phyloP scores from a whole-genome alignment of 1,140 invertebrate species.

The Drosophila jambulina region DNA sequence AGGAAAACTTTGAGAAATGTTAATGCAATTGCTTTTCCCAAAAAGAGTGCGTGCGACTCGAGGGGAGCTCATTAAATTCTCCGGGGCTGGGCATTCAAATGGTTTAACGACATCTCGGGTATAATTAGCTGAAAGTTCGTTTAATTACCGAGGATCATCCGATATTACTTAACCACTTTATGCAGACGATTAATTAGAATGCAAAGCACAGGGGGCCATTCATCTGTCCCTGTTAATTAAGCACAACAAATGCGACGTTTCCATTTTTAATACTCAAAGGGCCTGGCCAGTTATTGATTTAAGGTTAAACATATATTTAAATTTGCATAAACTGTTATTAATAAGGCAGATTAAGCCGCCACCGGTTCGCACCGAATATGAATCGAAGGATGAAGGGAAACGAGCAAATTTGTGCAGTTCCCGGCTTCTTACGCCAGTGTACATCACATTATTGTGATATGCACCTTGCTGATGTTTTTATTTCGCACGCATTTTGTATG shows the following conservation, averaged over 20 bases:
- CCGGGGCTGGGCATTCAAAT: slow-evolving; percentile 2
- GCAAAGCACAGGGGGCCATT: slow-evolving; percentile 22
- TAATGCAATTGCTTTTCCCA: slow-evolving; percentile 54
- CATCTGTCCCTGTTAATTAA: slow-evolving; percentile 69
- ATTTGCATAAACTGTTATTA: slow-evolving; percentile 80
- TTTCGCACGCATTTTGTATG: slow-evolving; percentile 33
- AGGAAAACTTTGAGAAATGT: slow-evolving; percentile 40
- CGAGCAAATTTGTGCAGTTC: slow-evolving; percentile 14
- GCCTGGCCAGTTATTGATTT: slow-evolving; percentile 62
- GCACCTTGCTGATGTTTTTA: slow-evolving; percentile 43
- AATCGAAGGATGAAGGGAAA: slow-evolving; percentile 15
- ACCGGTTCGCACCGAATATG: slow-evolving; percentile 14
- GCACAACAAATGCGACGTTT: slow-evolving; percentile 49
- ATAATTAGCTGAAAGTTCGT: slow-evolving; percentile 41
- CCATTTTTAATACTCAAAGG: slow-evolving; percentile 35
- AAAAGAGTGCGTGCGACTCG: background rate
- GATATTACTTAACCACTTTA: slow-evolving; percentile 43
- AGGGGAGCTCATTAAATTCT: slow-evolving; percentile 51
- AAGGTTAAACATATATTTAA: slow-evolving; percentile 72
- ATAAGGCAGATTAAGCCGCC: slow-evolving; percentile 63
- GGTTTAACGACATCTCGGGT: slow-evolving; percentile 12
- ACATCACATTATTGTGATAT: slow-evolving; percentile 19
- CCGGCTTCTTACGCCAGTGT: slow-evolving; percentile 5
- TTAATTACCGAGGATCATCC: slow-evolving; percentile 33
- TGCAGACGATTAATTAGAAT: slow-evolving; percentile 39